These are phyloP conservation scores for Zaprionus tsacasi DNA, from an alignment of 1,140 invertebrate genomes.

Conservation along the genomic window DNA sequence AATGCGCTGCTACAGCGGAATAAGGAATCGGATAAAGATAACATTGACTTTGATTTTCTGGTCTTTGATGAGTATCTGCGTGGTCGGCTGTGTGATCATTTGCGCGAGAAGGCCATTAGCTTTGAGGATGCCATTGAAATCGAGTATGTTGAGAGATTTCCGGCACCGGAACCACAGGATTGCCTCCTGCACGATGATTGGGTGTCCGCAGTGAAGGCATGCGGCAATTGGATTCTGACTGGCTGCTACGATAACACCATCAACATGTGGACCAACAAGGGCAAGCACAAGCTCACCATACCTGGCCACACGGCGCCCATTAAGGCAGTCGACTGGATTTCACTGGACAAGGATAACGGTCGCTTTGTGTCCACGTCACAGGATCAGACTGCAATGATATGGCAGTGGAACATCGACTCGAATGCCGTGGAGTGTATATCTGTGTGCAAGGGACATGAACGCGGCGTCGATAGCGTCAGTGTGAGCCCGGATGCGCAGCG, in stretches of 20 bases:
- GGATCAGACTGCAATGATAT: slow-evolving; percentile 96
- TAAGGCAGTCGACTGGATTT: slow-evolving; percentile 95
- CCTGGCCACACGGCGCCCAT: slow-evolving; percentile 94
- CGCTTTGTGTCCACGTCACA: slow-evolving; percentile 95
- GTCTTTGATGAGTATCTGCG: slow-evolving; percentile 92
- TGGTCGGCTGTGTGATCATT: slow-evolving; percentile 86
- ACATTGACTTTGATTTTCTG: slow-evolving; percentile 95
- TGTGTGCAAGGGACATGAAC: slow-evolving; percentile 94
- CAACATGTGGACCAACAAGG: slow-evolving; percentile 94
- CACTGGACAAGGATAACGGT: slow-evolving; percentile 86
- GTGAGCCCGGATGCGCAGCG: slow-evolving; percentile 87
- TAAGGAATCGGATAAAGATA: slow-evolving; percentile 10
- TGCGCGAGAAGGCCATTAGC: slow-evolving; percentile 88
- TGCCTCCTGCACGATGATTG: slow-evolving; percentile 97
- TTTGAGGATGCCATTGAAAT: slow-evolving; percentile 92
- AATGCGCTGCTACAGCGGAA: slow-evolving; percentile 90
- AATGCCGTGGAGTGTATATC: slow-evolving; percentile 93
- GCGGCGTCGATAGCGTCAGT: slow-evolving; percentile 93
- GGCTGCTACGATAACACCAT: slow-evolving; percentile 98
- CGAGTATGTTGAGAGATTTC: slow-evolving; percentile 95
- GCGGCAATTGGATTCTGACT: slow-evolving; percentile 93
- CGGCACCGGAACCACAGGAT: slow-evolving; percentile 95
- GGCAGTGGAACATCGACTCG: slow-evolving; percentile 92
- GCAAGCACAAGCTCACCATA: slow-evolving; percentile 92
- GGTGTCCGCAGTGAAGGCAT: slow-evolving; percentile 93